These are phyloP conservation scores for Eretmodus cyanostictus DNA, from an alignment of 2,113 vertebrate genomes.

Conservation along the genomic window DNA sequence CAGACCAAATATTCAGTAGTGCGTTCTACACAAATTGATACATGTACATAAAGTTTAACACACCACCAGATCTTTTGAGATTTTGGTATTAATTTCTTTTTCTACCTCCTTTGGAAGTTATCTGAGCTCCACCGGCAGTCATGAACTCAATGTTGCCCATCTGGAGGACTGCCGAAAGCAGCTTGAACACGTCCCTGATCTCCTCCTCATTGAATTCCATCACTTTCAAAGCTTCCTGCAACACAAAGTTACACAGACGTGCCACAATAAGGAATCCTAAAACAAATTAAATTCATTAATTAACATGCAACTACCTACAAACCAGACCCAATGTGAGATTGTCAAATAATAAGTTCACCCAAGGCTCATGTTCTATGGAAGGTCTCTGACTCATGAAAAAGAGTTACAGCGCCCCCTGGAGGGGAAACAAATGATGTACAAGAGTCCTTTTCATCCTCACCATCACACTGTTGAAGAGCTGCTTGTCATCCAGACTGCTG, in stretches of 20 bases:
- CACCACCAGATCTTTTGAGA: not conserved
- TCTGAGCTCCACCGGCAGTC: constrained; percentile 87
- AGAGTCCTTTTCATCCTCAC: constrained; percentile 57
- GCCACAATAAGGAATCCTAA: not conserved
- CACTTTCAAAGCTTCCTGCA: constrained; percentile 82
- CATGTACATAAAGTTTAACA: not conserved
- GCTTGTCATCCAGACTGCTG: constrained; percentile 77
- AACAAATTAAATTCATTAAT: not conserved
- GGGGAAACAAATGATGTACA: not conserved
- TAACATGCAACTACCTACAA: not conserved
- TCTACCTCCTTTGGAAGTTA: constrained; percentile 84
- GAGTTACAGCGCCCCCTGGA: constrained; percentile 41
- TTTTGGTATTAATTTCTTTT: not conserved
- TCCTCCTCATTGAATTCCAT: constrained; percentile 86
- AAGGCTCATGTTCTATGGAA: not conserved
- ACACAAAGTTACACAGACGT: not conserved
- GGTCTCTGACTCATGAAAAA: not conserved
- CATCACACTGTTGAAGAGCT: constrained; percentile 85
- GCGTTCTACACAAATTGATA: not conserved
- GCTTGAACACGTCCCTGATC: constrained; percentile 84
- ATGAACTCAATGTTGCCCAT: constrained; percentile 90
- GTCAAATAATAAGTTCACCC: not conserved
- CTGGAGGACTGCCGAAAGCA: constrained; percentile 85
- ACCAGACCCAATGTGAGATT: not conserved
- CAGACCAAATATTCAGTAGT: not conserved